Evolutionary conservation across 2,797 vertebrate species (phyloP).

Genomic region (Linurgus olivaceus): DNA sequence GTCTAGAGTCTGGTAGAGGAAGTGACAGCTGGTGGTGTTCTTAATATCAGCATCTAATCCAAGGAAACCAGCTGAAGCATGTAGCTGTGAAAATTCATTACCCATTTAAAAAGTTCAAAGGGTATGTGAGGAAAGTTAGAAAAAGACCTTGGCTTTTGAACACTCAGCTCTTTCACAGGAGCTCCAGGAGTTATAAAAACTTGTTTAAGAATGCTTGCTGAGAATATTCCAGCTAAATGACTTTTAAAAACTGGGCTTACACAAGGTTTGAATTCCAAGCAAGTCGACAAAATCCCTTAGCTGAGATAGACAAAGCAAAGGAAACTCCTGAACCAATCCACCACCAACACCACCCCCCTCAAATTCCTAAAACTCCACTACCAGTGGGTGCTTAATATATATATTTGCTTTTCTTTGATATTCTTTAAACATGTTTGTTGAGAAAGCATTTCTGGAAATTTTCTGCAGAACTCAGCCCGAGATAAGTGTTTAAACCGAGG

Average conservation of each 20-base stretch:
- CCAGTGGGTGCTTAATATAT: not conserved
- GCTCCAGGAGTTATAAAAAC: not conserved
- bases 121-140: slow-evolving; percentile 4
- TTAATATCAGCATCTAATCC: slow-evolving; percentile 44
- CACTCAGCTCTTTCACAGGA: not conserved
- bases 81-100: slow-evolving; percentile 39
- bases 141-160: not conserved
- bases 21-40: slow-evolving; percentile 47
- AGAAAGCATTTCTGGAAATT: not conserved
- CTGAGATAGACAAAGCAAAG: not conserved
- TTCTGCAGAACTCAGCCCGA: not conserved
- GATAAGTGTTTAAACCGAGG: not conserved
- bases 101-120: slow-evolving; percentile 45
- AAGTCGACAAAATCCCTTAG: not conserved
- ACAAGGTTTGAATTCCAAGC: not conserved
- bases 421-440: not conserved
- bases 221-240: not conserved
- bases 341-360: no score
- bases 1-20: slow-evolving; percentile 25
- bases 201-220: not conserved
- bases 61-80: slow-evolving; percentile 46
- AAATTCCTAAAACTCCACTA: not conserved
- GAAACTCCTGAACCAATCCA: accelerated
- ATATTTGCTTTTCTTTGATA: not conserved
- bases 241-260: not conserved